These are phyloP conservation scores for Magallana ariakensis DNA, from an alignment of 1,140 invertebrate species.

Conservation along the genomic window DNA sequence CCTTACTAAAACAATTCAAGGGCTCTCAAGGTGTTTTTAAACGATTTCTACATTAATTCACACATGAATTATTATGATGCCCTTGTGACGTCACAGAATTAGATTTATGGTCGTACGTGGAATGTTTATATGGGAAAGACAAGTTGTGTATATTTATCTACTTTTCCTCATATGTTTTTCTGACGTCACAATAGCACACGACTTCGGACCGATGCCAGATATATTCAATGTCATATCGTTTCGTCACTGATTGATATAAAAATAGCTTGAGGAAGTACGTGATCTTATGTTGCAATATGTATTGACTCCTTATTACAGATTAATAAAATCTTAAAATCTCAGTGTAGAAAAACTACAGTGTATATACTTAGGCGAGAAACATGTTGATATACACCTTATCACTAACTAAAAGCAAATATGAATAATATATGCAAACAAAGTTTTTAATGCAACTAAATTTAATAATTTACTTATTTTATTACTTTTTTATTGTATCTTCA, in stretches of 20 bases:
- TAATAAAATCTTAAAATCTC: no score
- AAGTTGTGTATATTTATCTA: neutral
- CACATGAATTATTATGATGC: constrained; percentile 17
- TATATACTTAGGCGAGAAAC: no score
- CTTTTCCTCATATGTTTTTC: neutral
- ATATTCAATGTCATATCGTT: neutral
- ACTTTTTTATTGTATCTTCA: no score
- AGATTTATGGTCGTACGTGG: neutral
- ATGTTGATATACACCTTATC: no score
- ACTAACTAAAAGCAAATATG: no score
- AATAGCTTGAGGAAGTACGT: neutral
- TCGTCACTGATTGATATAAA: neutral
- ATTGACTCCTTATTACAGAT: no score
- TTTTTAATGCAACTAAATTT: no score
- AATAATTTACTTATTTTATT: no score
- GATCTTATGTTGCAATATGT: neutral
- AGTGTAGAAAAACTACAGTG: no score
- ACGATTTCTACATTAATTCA: constrained; percentile 3
- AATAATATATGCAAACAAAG: no score
- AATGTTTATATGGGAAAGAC: constrained; percentile 8
- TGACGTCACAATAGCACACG: constrained; percentile 17
- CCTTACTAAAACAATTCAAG: neutral
- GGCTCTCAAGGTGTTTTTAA: constrained; percentile 1
- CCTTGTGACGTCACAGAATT: constrained; percentile 5
- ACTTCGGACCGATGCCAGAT: neutral